Conservation (phyloP, 2,797 vertebrate genomes). For the Chelidonichthys spinosus region DNA sequence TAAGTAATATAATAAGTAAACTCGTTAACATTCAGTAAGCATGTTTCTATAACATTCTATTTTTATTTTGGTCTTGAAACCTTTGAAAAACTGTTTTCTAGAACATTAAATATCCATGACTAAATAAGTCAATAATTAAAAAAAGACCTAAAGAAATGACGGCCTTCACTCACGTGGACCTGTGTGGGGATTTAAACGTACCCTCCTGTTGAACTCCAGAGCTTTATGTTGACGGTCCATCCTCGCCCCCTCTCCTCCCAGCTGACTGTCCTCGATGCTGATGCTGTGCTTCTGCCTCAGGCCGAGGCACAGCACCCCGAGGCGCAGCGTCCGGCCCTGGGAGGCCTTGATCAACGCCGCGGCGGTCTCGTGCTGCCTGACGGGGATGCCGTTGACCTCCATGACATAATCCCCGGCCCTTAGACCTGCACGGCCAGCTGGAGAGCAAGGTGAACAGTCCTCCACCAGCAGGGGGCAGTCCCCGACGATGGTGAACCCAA, state of each 20-base stretch:
- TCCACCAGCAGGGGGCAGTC: conserved; percentile 88
- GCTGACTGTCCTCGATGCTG: conserved; percentile 72
- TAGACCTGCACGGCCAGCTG: conserved; percentile 86
- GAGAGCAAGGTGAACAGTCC: conserved; percentile 86
- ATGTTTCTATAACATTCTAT: no score
- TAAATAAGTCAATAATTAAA: neutral
- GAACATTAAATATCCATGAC: neutral
- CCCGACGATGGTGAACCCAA: conserved; percentile 87
- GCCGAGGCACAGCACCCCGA: conserved; percentile 89
- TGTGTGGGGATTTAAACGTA: conserved; percentile 47
- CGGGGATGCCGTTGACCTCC: conserved; percentile 88
- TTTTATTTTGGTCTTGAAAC: neutral
- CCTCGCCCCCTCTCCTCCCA: conserved; percentile 65
- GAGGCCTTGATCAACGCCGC: conserved; percentile 84
- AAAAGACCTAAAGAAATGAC: no score
- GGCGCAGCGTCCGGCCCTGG: conserved; percentile 78
- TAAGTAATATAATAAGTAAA: no score
- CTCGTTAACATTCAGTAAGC: no score
- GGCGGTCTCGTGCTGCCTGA: conserved; percentile 82
- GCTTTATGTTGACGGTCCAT: conserved; percentile 91
- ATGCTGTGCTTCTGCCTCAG: conserved; percentile 75
- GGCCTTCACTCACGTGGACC: no score
- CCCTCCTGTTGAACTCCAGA: conserved; percentile 93
- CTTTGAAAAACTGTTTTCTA: neutral
- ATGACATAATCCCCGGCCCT: conserved; percentile 89